Evolutionary conservation across 2,113 vertebrate genomes (phyloP).

Genomic region (Spermophilus dauricus): DNA sequence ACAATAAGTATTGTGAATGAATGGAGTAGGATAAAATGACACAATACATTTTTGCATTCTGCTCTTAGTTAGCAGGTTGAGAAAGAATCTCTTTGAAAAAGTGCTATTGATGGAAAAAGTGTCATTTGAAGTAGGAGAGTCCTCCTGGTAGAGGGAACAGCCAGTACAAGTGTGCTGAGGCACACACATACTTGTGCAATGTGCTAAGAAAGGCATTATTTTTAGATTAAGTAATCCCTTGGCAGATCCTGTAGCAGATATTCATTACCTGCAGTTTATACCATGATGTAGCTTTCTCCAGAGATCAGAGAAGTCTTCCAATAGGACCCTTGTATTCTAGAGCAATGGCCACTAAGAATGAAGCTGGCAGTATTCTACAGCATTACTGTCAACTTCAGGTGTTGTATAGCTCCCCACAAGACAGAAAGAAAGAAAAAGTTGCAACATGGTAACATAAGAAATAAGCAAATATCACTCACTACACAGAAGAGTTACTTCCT

Average conservation of each 20-base stretch:
- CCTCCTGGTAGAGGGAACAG: neutral
- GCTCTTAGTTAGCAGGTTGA: neutral
- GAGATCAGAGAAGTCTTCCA: neutral
- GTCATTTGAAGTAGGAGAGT: neutral
- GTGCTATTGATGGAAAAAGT: neutral
- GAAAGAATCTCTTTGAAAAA: neutral
- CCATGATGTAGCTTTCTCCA: neutral
- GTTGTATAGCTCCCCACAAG: neutral
- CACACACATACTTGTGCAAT: neutral
- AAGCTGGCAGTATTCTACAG: neutral
- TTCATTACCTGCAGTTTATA: neutral
- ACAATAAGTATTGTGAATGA: neutral
- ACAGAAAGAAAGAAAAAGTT: neutral
- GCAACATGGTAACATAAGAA: neutral
- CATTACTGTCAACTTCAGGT: neutral
- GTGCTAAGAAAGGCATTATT: neutral
- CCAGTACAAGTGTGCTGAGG: neutral
- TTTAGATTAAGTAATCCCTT: neutral
- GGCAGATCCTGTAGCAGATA: neutral
- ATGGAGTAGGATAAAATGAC: neutral
- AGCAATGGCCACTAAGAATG: neutral
- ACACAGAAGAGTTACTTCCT: neutral
- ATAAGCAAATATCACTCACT: neutral
- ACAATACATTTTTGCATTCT: neutral
- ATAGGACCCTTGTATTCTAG: neutral